Percentiles rank a stretch among this genome's conserved stretches.
Conservation (phyloP, 2,888 invertebrate species). For the Venustoraphidia nigricollis region DNA sequence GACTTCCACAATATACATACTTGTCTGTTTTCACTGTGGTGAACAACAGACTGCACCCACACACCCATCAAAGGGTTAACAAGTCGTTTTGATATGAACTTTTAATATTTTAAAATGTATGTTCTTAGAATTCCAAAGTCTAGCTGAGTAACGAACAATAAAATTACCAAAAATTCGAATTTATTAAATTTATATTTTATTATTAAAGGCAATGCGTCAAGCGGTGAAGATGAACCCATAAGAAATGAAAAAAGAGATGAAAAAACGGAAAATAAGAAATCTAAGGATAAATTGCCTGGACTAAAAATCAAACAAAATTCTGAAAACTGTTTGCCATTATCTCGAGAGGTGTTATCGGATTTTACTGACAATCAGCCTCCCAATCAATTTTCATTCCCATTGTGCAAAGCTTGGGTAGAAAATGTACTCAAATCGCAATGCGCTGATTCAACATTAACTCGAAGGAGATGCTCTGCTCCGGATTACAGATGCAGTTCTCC, state of each 20-base stretch:
- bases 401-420: not conserved
- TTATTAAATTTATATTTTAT: too few relatives aligned
- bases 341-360: not conserved
- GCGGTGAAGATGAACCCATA: conserved; percentile 41
- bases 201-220: conserved; percentile 21
- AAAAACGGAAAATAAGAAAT: conserved; percentile 40
- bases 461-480: not conserved
- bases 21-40: too few relatives aligned
- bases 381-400: conserved; percentile 13
- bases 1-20: not conserved
- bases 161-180: too few relatives aligned
- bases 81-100: too few relatives aligned
- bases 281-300: conserved; percentile 1
- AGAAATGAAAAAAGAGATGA: conserved; percentile 5
- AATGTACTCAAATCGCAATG: not conserved
- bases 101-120: too few relatives aligned
- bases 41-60: too few relatives aligned
- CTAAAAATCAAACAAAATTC: not conserved
- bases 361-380: not conserved
- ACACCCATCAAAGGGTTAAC: too few relatives aligned
- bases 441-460: not conserved
- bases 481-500: conserved; percentile 7
- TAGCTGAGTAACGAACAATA: too few relatives aligned
- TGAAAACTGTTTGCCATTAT: not conserved
- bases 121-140: too few relatives aligned